Evolutionary conservation across 2,888 invertebrate genomes (phyloP).

Genomic region (Troides helena): DNA sequence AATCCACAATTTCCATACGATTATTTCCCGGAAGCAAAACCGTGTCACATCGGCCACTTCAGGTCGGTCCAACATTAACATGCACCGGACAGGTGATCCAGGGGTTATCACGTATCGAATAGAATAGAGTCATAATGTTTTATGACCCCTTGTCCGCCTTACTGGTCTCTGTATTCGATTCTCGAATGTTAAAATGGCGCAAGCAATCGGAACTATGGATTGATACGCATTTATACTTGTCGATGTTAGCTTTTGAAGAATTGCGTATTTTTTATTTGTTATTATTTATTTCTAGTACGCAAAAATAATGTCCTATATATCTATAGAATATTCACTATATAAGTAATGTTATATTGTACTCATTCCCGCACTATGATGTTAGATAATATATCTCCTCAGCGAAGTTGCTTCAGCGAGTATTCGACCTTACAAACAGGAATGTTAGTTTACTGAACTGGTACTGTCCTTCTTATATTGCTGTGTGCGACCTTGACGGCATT

Average conservation of each 20-base stretch:
- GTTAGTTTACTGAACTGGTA: too few relatives aligned
- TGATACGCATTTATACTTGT: conserved; percentile 8
- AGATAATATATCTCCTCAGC: too few relatives aligned
- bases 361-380: too few relatives aligned
- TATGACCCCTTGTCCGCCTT: conserved; percentile 78
- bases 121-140: conserved; percentile 79
- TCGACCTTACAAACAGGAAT: too few relatives aligned
- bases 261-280: too few relatives aligned
- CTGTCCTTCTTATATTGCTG: too few relatives aligned
- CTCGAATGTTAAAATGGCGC: conserved; percentile 63
- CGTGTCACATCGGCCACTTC: conserved; percentile 62
- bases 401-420: too few relatives aligned
- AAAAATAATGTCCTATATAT: too few relatives aligned
- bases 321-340: too few relatives aligned
- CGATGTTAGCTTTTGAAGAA: conserved; percentile 4
- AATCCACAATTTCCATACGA: conserved; percentile 52
- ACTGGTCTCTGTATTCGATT: conserved; percentile 72
- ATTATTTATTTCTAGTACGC: too few relatives aligned
- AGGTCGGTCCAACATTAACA: conserved; percentile 70
- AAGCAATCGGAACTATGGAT: conserved; percentile 32
- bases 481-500: too few relatives aligned
- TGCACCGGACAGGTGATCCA: conserved; percentile 71
- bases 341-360: too few relatives aligned
- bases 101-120: conserved; percentile 78
- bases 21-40: conserved; percentile 73